Percentiles rank a stretch among this genome's conserved stretches.
Conservation (phyloP, 2,113 vertebrate genomes). For the Mastomys natalensis region DNA sequence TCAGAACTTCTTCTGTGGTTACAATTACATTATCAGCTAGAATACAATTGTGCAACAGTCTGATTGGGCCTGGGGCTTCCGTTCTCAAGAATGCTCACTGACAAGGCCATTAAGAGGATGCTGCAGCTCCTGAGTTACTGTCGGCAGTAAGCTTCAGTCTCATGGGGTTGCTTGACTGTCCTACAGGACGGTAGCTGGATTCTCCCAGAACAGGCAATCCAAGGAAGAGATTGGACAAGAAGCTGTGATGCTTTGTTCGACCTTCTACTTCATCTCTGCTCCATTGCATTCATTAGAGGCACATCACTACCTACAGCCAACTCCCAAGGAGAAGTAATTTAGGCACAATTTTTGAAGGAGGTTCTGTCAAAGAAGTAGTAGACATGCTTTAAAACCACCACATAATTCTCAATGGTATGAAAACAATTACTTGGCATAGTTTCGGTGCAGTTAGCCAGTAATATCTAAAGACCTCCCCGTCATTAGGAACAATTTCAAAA, state of each 20-base stretch:
- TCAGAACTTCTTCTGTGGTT: neutral
- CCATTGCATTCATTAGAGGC: neutral
- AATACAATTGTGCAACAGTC: neutral
- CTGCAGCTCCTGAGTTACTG: neutral
- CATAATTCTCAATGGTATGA: conserved; percentile 2
- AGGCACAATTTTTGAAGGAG: neutral
- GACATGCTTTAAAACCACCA: conserved; percentile 20
- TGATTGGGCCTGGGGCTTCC: neutral
- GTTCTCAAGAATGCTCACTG: neutral
- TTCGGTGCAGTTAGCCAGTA: neutral
- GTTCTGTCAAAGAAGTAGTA: neutral
- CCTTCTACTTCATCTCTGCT: neutral
- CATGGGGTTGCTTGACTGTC: neutral
- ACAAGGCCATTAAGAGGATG: neutral
- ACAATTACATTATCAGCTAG: neutral
- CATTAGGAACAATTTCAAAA: conserved; percentile 41
- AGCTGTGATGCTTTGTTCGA: neutral
- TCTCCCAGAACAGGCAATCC: neutral
- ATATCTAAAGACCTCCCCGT: conserved; percentile 19
- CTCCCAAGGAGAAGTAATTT: neutral
- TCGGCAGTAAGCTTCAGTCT: neutral
- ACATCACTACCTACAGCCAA: neutral
- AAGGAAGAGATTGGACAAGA: neutral
- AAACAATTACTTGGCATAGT: conserved; percentile 18
- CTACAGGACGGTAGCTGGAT: neutral